Evolutionary conservation across 2,113 vertebrate species (phyloP).

Genomic region (Neodontobutis hainanensis): DNA sequence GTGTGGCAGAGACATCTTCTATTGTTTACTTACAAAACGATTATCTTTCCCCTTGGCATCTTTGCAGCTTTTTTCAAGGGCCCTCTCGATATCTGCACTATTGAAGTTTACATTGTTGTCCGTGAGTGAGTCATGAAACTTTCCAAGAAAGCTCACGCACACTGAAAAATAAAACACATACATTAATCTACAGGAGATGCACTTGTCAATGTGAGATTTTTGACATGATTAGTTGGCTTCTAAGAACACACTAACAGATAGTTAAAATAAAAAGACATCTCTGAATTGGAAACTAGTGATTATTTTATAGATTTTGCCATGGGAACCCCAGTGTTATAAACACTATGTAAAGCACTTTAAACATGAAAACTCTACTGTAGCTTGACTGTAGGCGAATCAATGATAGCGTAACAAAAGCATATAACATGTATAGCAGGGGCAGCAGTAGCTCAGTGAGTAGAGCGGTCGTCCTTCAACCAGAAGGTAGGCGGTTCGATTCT

Average conservation of each 20-base stretch:
- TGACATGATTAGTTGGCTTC: too few relatives aligned
- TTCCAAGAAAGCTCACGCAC: conserved; percentile 89
- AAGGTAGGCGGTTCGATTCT: too few relatives aligned
- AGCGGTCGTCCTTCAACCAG: too few relatives aligned
- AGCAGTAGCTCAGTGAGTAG: too few relatives aligned
- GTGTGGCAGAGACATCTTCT: too few relatives aligned
- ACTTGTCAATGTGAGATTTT: too few relatives aligned
- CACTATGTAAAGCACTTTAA: neutral
- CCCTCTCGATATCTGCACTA: conserved; percentile 85
- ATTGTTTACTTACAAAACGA: conserved; percentile 85
- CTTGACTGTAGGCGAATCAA: neutral
- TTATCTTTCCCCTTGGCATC: conserved; percentile 96
- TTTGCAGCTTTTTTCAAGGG: conserved; percentile 84
- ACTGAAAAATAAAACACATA: conserved; percentile 76
- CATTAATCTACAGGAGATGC: neutral
- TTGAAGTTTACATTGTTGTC: conserved; percentile 84
- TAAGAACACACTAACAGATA: too few relatives aligned
- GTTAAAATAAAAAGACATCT: too few relatives aligned
- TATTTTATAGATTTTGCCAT: neutral
- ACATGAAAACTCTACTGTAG: neutral
- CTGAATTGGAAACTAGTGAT: neutral
- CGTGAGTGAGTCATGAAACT: conserved; percentile 89
- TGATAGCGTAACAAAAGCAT: neutral
- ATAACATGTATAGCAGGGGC: too few relatives aligned
- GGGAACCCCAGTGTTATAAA: neutral